Percentiles rank a stretch among this genome's conserved stretches.
phyloP scores from a whole-genome alignment of 2,888 invertebrate genomes.

The Leucophora obtusa region DNA sequence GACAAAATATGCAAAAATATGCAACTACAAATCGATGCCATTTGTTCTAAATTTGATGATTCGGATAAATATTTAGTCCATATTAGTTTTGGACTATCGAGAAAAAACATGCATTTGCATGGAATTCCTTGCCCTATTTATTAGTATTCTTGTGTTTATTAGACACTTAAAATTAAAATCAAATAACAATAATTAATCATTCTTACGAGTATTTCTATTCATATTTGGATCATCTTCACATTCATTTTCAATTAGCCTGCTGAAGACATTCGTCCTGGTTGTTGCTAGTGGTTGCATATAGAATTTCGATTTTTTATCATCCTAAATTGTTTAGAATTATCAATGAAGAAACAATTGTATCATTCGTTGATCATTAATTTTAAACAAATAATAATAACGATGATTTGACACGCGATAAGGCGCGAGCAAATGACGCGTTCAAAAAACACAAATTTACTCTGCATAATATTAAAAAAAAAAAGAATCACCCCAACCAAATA shows the following conservation, averaged over 20 bases:
- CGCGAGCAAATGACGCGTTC: constrained; percentile 53
- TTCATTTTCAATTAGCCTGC: constrained; percentile 32
- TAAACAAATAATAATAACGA: constrained; percentile 68
- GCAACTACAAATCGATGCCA: too few relatives aligned
- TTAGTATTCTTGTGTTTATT: neutral
- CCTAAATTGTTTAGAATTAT: constrained; percentile 28
- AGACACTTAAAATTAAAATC: constrained; percentile 2
- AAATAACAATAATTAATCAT: constrained; percentile 21
- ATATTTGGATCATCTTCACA: constrained; percentile 23
- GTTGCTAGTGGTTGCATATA: neutral
- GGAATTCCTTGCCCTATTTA: too few relatives aligned
- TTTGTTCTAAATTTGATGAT: too few relatives aligned
- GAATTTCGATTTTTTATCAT: neutral
- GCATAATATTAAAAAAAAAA: constrained; percentile 26
- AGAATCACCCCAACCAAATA: neutral
- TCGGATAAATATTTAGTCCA: too few relatives aligned
- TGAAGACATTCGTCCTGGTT: constrained; percentile 22
- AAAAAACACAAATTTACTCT: constrained; percentile 6
- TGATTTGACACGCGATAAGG: constrained; percentile 74
- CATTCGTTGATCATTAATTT: constrained; percentile 59
- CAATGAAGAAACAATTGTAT: constrained; percentile 50
- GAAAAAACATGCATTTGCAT: too few relatives aligned
- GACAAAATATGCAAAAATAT: too few relatives aligned
- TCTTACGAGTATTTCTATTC: constrained; percentile 14
- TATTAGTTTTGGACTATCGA: too few relatives aligned